Evolutionary conservation across 2,113 vertebrate genomes (phyloP).

Genomic region (Rhagologus leucostigma): DNA sequence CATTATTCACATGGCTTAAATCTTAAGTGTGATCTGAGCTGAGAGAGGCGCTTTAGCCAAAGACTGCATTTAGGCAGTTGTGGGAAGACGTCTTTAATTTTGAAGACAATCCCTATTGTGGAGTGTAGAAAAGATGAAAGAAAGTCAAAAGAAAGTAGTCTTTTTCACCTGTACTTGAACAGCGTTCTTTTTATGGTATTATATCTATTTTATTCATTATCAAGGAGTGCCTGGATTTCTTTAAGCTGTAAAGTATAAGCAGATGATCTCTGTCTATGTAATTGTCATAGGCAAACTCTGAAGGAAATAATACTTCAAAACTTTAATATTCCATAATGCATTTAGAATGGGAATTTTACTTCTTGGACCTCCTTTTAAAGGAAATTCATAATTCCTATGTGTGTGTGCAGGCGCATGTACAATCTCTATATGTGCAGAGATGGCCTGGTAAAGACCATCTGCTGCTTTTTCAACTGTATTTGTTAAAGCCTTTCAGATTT

Average conservation of each 20-base stretch:
- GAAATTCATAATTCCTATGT: background rate
- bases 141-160: background rate
- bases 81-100: background rate
- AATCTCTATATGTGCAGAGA: background rate
- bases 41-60: background rate
- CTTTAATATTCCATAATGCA: background rate
- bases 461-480: background rate
- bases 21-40: background rate
- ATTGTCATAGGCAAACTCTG: background rate
- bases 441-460: background rate
- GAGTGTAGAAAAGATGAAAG: background rate
- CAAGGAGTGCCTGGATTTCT: background rate
- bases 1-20: background rate
- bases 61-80: background rate
- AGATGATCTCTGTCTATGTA: background rate
- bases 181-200: background rate
- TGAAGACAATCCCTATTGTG: background rate
- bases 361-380: background rate
- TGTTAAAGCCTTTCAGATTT: background rate
- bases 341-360: background rate
- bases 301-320: background rate
- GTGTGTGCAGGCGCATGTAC: fast-evolving
- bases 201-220: background rate
- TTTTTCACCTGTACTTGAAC: background rate
- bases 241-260: background rate